phyloP scores from a whole-genome alignment of 2,113 vertebrate genomes.

The Oncorhynchus gorbuscha region DNA sequence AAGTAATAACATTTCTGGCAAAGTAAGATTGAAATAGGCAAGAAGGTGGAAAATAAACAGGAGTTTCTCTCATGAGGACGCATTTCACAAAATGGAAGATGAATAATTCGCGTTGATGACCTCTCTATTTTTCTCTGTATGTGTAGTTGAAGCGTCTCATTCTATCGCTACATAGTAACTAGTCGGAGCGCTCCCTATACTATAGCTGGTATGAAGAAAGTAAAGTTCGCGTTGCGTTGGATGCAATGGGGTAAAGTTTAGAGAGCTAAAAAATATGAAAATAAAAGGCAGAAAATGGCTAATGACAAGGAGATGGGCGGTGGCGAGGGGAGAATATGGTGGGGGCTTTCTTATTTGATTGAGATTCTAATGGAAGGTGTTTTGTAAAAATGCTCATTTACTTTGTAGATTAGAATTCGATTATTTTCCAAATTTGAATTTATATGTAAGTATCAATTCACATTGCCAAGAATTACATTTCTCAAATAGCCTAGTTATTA shows the following conservation, averaged over 20 bases:
- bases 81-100: slow-evolving; percentile 82
- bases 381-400: not conserved
- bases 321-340: slow-evolving; percentile 68
- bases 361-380: slow-evolving; percentile 7
- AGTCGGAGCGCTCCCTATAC: not conserved
- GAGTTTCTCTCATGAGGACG: slow-evolving; percentile 80
- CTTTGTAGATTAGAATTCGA: not conserved
- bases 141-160: not conserved
- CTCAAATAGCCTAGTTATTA: not conserved
- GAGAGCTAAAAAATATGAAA: not conserved
- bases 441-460: not conserved
- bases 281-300: slow-evolving; percentile 14
- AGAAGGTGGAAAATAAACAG: slow-evolving; percentile 68
- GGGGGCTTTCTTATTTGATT: slow-evolving; percentile 24
- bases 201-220: not conserved
- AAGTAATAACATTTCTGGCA: not conserved
- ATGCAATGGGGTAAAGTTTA: slow-evolving; percentile 21
- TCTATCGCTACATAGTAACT: not conserved
- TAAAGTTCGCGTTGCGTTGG: not conserved
- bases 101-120: slow-evolving; percentile 71
- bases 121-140: slow-evolving; percentile 32
- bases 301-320: slow-evolving; percentile 64
- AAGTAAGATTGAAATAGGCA: slow-evolving; percentile 19
- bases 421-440: not conserved
- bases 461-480: not conserved